These are phyloP conservation scores for Apomyelois bistriatella DNA, from an alignment of 2,888 invertebrate species.

Conservation along the genomic window DNA sequence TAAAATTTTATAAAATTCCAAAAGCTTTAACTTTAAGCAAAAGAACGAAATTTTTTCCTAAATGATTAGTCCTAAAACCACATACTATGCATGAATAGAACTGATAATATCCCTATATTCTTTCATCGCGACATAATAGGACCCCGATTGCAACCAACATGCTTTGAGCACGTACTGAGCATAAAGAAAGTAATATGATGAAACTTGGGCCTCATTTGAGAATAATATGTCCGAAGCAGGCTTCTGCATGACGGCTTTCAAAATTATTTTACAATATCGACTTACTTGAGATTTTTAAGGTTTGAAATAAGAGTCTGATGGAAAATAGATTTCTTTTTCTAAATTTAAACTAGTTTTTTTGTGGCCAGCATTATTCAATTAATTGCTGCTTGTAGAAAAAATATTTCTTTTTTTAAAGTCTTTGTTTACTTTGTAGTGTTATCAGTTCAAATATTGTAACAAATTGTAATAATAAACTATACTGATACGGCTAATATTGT, in stretches of 20 bases:
- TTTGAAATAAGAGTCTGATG: too few relatives aligned
- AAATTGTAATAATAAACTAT: too few relatives aligned
- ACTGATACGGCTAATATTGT: too few relatives aligned
- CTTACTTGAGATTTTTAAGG: not conserved
- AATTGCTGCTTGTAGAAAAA: too few relatives aligned
- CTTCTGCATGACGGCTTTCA: not conserved
- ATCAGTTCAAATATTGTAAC: too few relatives aligned
- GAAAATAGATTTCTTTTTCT: too few relatives aligned
- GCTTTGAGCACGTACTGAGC: constrained; percentile 2
- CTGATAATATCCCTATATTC: constrained; percentile 24
- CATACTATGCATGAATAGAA: constrained; percentile 32
- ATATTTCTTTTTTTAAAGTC: too few relatives aligned
- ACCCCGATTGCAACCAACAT: not conserved
- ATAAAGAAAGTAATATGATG: constrained; percentile 6
- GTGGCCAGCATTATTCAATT: too few relatives aligned
- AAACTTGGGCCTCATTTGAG: not conserved
- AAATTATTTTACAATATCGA: not conserved
- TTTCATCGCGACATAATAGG: constrained; percentile 2
- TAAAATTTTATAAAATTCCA: too few relatives aligned
- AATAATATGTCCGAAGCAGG: not conserved
- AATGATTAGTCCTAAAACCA: constrained; percentile 31
- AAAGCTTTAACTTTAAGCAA: not conserved
- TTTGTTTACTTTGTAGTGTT: too few relatives aligned
- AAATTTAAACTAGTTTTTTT: too few relatives aligned
- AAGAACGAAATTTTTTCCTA: constrained; percentile 16